Percentiles rank a stretch among this genome's conserved stretches.
Evolutionary conservation across 2,888 invertebrate genomes (phyloP).

Genomic region (Papilio gigon): DNA sequence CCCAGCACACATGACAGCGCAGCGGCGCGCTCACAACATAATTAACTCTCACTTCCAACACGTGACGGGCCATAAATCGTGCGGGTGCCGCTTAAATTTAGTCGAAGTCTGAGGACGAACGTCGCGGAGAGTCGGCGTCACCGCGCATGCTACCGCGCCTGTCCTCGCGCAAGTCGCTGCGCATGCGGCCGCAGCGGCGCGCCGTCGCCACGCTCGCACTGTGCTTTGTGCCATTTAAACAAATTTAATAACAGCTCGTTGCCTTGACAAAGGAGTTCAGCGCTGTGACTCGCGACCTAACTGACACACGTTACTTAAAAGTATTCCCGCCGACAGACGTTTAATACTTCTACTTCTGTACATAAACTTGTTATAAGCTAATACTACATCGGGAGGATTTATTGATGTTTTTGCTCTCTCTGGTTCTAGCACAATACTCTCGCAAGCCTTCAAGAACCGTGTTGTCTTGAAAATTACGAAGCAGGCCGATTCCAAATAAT

Average conservation of each 20-base stretch:
- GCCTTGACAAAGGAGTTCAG: no score
- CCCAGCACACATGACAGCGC: neutral
- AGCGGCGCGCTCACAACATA: slow-evolving; percentile 41
- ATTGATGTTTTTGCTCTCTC: neutral
- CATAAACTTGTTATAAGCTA: no score
- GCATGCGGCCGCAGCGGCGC: neutral
- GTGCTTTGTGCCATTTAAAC: no score
- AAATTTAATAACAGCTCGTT: no score
- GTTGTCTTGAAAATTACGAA: no score
- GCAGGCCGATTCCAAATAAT: no score
- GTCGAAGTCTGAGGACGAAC: slow-evolving; percentile 22
- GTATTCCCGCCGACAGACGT: no score
- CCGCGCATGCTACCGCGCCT: neutral
- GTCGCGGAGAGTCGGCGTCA: neutral
- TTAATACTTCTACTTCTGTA: no score
- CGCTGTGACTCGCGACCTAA: no score
- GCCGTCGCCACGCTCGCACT: no score
- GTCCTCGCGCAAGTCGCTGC: slow-evolving; percentile 9
- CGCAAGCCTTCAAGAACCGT: no score
- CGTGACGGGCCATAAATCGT: slow-evolving; percentile 39
- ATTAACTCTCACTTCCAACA: slow-evolving; percentile 34
- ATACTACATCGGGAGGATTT: neutral
- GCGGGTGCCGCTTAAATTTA: slow-evolving; percentile 39
- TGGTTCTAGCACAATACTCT: neutral
- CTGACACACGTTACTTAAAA: no score